Base-by-base conservation (phyloP, 2,113 vertebrate genomes). In the Ranitomeya variabilis region DNA sequence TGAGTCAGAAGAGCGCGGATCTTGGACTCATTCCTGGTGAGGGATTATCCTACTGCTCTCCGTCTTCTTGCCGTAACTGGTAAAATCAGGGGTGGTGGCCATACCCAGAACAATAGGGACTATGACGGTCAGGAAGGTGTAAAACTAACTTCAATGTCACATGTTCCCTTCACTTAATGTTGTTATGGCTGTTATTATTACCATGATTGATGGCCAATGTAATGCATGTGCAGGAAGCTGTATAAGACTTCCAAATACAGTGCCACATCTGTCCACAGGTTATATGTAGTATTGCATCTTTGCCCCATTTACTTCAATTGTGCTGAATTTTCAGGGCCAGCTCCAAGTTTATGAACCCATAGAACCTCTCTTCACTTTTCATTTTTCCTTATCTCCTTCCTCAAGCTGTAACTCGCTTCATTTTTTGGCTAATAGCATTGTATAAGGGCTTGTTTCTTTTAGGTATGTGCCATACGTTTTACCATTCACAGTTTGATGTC, bases 41-140 rank as follows among this genome's bases (percentile, higher is more conserved):
- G 21, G 51, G 81, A 83, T 67, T 66, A 67, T 67, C 51, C 45
- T 54, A 52, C 18, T 69, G 14, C 16, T 66, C 64, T 71, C n/a
- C 15, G 14, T 84, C 64, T 69, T 69, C 81, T 83, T 83, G 60
- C 81, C 45, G 15, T 67, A 83, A 83, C 62, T 83, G 64, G 81
- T 23, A 83, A 83, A 66, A 21, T 23, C 11, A 67, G 62, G 19
- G 45, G 62, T 83, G 64, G 62, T 69, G 62, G 37, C 45, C 18
- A 45, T 15, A 62, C 14, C 79, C 16, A 6, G 12, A 69, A 83
- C 31, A 66, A 83, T 81, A 52, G 59, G 37, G 59, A 67, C 23
- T 21, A 67, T 15, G 21, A 69, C 66, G 69, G 57, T 12, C 26
- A 37, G 31, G 18, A 23, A n/a, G 57, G 60, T 66, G 37, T 66